Conservation (phyloP, 2,113 vertebrate genomes). For the Oreotrochilus melanogaster region DNA sequence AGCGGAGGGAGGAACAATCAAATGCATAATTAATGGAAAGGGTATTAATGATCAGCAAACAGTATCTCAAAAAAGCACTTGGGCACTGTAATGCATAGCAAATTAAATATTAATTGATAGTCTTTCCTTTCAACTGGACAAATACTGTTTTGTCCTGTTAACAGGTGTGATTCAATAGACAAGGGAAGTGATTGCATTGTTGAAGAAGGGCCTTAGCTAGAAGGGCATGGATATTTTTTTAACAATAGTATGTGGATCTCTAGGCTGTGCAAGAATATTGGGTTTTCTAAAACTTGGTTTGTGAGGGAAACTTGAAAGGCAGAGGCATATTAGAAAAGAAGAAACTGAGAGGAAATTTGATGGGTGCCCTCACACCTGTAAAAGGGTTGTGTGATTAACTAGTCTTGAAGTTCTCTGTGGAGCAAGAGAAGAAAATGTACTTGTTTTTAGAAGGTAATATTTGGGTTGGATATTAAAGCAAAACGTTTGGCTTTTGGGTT, state of each 20-base stretch:
- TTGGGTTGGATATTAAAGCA: neutral
- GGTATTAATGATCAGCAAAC: neutral
- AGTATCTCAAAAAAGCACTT: neutral
- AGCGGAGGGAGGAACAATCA: neutral
- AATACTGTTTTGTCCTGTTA: neutral
- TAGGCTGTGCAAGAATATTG: neutral
- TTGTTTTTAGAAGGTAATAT: neutral
- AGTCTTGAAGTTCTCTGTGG: neutral
- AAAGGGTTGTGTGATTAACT: neutral
- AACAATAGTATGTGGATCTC: neutral
- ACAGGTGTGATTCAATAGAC: neutral
- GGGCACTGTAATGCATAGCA: neutral
- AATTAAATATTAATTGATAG: neutral
- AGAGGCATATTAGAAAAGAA: neutral
- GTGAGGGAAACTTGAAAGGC: neutral
- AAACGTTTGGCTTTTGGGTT: neutral
- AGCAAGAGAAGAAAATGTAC: neutral
- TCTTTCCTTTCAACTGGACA: neutral
- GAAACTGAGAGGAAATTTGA: neutral
- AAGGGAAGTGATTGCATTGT: neutral
- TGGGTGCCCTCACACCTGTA: neutral
- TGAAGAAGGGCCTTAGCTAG: neutral
- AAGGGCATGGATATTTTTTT: neutral
- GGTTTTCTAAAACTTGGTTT: neutral
- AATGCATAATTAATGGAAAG: neutral